Percentiles rank a stretch among this genome's conserved stretches.
These are phyloP conservation scores for Dryobota labecula DNA, from an alignment of 2,888 invertebrate genomes.

Conservation along the genomic window DNA sequence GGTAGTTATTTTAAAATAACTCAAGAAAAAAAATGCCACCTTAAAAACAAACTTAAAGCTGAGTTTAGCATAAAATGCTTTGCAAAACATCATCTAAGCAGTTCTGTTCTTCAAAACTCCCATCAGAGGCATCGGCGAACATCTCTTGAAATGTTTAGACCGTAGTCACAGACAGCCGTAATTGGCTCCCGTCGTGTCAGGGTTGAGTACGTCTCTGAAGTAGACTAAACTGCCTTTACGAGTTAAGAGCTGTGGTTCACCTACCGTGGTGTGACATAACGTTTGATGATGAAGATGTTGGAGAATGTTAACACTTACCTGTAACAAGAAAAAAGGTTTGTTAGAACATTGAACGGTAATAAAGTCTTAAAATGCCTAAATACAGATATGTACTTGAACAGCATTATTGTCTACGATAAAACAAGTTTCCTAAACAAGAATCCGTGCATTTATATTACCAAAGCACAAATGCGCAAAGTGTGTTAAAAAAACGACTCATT, in stretches of 20 bases:
- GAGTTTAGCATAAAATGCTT: slow-evolving; percentile 23
- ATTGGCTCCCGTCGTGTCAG: slow-evolving; percentile 46
- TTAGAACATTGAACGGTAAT: slow-evolving; percentile 12
- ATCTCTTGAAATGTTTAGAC: slow-evolving; percentile 45
- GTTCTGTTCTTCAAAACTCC: slow-evolving; percentile 21
- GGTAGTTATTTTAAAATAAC: too few relatives aligned
- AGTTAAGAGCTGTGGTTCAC: slow-evolving; percentile 23
- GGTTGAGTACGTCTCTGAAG: slow-evolving; percentile 34
- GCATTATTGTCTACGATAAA: background rate
- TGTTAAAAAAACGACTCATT: background rate
- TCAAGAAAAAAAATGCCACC: too few relatives aligned
- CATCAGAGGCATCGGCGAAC: slow-evolving; percentile 21
- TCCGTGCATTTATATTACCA: background rate
- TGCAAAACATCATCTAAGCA: slow-evolving; percentile 33
- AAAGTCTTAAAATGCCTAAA: background rate
- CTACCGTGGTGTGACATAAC: slow-evolving; percentile 38
- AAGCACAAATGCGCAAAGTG: background rate
- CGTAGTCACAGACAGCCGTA: slow-evolving; percentile 48
- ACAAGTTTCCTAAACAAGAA: background rate
- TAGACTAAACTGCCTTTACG: slow-evolving; percentile 47
- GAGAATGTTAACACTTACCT: slow-evolving; percentile 58
- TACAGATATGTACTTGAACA: too few relatives aligned
- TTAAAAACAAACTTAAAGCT: slow-evolving; percentile 24
- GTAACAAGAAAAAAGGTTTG: slow-evolving; percentile 49
- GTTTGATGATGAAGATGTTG: slow-evolving; percentile 25